Evolutionary conservation across 1,140 invertebrate genomes (phyloP).

Genomic region (Maniola jurtina): DNA sequence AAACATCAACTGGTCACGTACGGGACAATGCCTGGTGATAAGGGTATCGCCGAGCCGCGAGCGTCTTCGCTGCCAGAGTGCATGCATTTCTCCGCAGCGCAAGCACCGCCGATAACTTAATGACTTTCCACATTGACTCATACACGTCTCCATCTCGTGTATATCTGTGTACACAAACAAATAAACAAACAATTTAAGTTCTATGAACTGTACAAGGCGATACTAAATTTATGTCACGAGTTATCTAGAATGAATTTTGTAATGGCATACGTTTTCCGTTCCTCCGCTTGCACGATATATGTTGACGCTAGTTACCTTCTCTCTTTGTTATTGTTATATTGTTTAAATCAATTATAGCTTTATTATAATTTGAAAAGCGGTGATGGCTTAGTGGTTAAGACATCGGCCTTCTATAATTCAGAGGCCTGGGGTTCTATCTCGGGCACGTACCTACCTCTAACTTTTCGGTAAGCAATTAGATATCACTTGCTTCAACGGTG

Average conservation of each 20-base stretch:
- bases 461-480: too few relatives aligned
- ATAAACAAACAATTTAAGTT: slow-evolving; percentile 60
- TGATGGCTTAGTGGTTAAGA: too few relatives aligned
- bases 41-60: slow-evolving; percentile 38
- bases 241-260: slow-evolving; percentile 69
- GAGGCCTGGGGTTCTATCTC: too few relatives aligned
- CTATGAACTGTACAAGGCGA: slow-evolving; percentile 65
- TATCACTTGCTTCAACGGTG: too few relatives aligned
- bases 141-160: slow-evolving; percentile 50
- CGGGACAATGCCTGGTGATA: slow-evolving; percentile 56
- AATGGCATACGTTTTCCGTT: slow-evolving; percentile 63
- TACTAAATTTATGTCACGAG: slow-evolving; percentile 69
- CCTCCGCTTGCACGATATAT: slow-evolving; percentile 33
- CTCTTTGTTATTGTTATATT: slow-evolving; percentile 2
- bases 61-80: slow-evolving; percentile 32
- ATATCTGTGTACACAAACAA: slow-evolving; percentile 41
- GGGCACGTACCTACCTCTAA: too few relatives aligned
- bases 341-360: too few relatives aligned
- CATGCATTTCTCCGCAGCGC: slow-evolving; percentile 56
- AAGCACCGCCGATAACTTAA: slow-evolving; percentile 60
- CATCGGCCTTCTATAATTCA: too few relatives aligned
- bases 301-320: slow-evolving; percentile 21
- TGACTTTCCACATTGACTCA: slow-evolving; percentile 69
- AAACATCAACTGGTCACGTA: slow-evolving; percentile 48
- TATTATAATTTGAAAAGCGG: too few relatives aligned